These are phyloP conservation scores for Sicus ferrugineus DNA, from an alignment of 2,888 invertebrate genomes.

Conservation along the genomic window DNA sequence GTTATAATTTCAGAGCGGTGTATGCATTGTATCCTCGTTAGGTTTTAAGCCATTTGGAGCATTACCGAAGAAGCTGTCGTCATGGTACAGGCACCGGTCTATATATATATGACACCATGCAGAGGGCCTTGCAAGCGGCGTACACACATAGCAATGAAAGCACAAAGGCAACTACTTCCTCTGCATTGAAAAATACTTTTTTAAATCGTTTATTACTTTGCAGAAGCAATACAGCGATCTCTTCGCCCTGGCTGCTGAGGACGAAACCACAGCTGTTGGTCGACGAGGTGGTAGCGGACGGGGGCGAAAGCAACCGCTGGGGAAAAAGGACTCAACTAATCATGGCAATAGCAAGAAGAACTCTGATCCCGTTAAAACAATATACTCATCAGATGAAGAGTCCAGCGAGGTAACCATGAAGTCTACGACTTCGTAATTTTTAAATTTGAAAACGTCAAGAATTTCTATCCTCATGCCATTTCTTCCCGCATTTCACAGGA, in stretches of 20 bases:
- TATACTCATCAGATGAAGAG: conserved; percentile 81
- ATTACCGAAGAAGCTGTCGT: conserved; percentile 78
- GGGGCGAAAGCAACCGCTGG: conserved; percentile 69
- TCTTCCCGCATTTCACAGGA: conserved; percentile 70
- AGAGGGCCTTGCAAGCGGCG: conserved; percentile 87
- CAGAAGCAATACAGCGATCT: conserved; percentile 89
- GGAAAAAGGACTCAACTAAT: conserved; percentile 66
- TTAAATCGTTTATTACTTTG: conserved; percentile 48
- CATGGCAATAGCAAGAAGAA: conserved; percentile 62
- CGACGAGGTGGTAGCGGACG: conserved; percentile 71
- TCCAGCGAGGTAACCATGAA: conserved; percentile 73
- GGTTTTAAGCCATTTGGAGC: conserved; percentile 91
- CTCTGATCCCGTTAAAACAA: conserved; percentile 65
- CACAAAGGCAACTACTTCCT: conserved; percentile 70
- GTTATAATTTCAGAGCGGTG: neutral
- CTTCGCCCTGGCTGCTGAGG: conserved; percentile 89
- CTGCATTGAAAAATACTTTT: conserved; percentile 30
- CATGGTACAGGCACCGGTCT: conserved; percentile 75
- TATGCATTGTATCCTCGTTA: conserved; percentile 51
- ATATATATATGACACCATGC: conserved; percentile 90
- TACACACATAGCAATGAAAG: conserved; percentile 88
- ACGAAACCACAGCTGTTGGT: conserved; percentile 74
- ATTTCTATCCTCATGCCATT: conserved; percentile 40
- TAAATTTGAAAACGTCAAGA: conserved; percentile 3
- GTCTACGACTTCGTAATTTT: neutral